Evolutionary conservation across 2,888 invertebrate genomes (phyloP).

Genomic region (Bembecia ichneumoniformis): DNA sequence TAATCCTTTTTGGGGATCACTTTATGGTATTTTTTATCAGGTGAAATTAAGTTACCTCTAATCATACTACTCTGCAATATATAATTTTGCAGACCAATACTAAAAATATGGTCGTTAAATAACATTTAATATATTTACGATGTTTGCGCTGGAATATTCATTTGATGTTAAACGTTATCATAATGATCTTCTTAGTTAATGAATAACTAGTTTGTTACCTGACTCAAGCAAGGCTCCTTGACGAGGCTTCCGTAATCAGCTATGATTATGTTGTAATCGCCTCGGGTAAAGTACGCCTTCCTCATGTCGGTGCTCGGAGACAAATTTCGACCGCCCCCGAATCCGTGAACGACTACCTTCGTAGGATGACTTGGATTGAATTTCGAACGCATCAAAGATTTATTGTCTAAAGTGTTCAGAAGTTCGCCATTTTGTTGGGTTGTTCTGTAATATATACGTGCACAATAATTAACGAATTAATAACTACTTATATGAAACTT

Average conservation of each 20-base stretch:
- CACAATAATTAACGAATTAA: too few relatives aligned
- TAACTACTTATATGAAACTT: too few relatives aligned
- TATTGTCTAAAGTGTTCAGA: conserved; percentile 78
- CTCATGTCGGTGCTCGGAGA: conserved; percentile 89
- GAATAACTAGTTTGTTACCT: conserved; percentile 50
- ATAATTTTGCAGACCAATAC: too few relatives aligned
- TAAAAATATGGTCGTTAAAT: too few relatives aligned
- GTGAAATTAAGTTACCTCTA: too few relatives aligned
- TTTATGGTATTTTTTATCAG: too few relatives aligned
- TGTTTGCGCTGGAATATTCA: too few relatives aligned
- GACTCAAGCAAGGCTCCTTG: conserved; percentile 86
- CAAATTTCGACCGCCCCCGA: conserved; percentile 86
- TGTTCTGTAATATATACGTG: conserved; percentile 62
- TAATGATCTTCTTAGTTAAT: too few relatives aligned
- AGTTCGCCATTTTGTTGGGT: conserved; percentile 83
- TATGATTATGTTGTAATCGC: conserved; percentile 88
- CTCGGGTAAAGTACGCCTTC: conserved; percentile 84
- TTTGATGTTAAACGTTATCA: too few relatives aligned
- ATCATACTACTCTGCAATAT: too few relatives aligned
- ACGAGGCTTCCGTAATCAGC: conserved; percentile 88
- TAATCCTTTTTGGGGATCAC: too few relatives aligned
- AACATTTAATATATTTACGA: too few relatives aligned
- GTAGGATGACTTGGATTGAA: conserved; percentile 86
- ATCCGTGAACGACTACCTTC: conserved; percentile 92
- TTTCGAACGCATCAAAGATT: conserved; percentile 80